Evolutionary conservation across 2,113 vertebrate species (phyloP), one percentile per base, ranked within the genome.

Genomic region (Ictalurus punctatus): DNA sequence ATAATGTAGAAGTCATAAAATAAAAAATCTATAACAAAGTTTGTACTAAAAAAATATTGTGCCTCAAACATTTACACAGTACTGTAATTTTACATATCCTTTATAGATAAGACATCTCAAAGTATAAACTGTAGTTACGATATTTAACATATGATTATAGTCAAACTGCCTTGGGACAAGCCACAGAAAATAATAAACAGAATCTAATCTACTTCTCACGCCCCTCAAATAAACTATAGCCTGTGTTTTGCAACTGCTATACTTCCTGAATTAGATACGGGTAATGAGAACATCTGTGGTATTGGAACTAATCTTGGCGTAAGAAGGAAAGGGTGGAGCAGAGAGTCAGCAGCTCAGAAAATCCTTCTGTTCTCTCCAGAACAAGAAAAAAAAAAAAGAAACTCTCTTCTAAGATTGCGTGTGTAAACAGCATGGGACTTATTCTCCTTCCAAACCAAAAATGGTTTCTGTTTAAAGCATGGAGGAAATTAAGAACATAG

Each of bases 311-410:
- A 85, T 85, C 69, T 74, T 81, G 83, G 54, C 34, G 6, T 23
- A 86, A 44, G 37, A 23, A 88, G 89, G 82, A 90, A 88, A 86
- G 79, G 83, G 83, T 2, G 78, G 83, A 88, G 86, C 61, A 86
- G 63, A 89, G 78, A 82, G 44, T 44, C 2, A 44, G 23, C 59
- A 84, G 13, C 23, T 27, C 6, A 67, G 21, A 27, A 85, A 40
- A 48, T 71, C 27, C 54, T 63, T 44, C 56, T 65, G 13, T 85
- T 58, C 65, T 27, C 44, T 37, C n/a, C 30, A 44, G 27, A 85
- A 59, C n/a, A 8, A 37, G 56, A 82, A 17, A 59, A 48, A 48
- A 44, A 44, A 34, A 82, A 82, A 34, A 34, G 17, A 17, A 65
- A 84, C 7, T 79, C 25, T 76, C 10, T 44, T 44, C 8, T 34